These are phyloP conservation scores for Phymastichus coffea DNA, from an alignment of 1,140 invertebrate genomes.

Conservation along the genomic window DNA sequence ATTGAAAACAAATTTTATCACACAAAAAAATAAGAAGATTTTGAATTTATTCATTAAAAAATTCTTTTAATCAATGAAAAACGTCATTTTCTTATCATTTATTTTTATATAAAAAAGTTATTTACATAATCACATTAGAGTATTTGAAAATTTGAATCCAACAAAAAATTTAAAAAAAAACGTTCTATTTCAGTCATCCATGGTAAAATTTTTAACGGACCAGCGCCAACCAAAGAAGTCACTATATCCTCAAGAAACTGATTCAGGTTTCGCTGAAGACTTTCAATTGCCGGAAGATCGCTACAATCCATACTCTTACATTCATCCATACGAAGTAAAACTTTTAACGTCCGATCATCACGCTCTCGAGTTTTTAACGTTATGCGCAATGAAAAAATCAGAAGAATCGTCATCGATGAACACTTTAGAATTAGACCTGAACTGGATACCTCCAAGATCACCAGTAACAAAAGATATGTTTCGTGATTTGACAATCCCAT, in stretches of 20 bases:
- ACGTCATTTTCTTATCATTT: no score
- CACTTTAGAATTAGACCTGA: conserved; percentile 24
- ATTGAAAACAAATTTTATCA: neutral
- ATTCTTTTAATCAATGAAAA: no score
- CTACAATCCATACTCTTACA: neutral
- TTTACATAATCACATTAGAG: no score
- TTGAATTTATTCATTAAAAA: no score
- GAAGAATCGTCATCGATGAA: conserved; percentile 24
- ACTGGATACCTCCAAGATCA: conserved; percentile 32
- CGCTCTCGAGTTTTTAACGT: conserved; percentile 47
- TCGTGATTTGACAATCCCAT: conserved; percentile 35
- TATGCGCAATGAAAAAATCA: conserved; percentile 43
- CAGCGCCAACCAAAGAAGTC: neutral
- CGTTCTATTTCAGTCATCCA: conserved; percentile 47
- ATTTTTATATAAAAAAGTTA: no score
- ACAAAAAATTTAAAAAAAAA: no score
- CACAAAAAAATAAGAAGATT: no score
- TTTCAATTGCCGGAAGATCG: neutral
- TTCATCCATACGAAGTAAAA: conserved; percentile 35
- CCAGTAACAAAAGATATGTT: conserved; percentile 30
- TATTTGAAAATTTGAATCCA: no score
- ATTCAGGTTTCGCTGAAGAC: conserved; percentile 14
- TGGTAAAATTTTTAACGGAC: conserved; percentile 50
- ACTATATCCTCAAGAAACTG: neutral
- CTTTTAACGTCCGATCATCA: conserved; percentile 43